These are phyloP conservation scores for Gallinago media DNA, from an alignment of 2,113 vertebrate species.

Conservation along the genomic window DNA sequence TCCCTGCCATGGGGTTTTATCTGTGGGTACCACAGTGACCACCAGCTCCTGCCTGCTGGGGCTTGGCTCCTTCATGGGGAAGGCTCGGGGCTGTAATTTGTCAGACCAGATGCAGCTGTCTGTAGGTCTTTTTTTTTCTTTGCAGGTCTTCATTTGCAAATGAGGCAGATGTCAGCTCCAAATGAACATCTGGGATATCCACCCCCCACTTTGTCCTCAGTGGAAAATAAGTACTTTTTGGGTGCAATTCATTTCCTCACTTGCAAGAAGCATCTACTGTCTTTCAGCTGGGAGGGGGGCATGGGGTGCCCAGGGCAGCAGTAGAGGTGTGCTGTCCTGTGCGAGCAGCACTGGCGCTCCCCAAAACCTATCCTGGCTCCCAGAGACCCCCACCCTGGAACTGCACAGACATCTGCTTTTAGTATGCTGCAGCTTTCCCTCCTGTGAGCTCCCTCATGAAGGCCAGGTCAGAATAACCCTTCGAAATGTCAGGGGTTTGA, in stretches of 20 bases:
- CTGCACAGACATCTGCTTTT: not conserved
- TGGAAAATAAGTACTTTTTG: not conserved
- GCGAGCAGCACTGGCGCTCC: not conserved
- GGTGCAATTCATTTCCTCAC: fast-evolving
- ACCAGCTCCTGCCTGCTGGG: not conserved
- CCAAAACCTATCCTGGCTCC: fast-evolving
- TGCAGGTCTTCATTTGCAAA: not conserved
- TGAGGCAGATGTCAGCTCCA: not conserved
- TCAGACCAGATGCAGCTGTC: not conserved
- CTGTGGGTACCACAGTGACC: fast-evolving
- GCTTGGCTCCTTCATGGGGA: not conserved
- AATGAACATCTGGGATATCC: not conserved
- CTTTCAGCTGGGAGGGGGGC: not conserved
- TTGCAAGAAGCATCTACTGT: not conserved
- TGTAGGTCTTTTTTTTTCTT: not conserved
- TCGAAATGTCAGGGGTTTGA: not conserved
- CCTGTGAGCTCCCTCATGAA: not conserved
- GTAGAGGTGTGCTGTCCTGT: fast-evolving
- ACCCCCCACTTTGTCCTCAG: not conserved
- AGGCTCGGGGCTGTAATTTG: not conserved
- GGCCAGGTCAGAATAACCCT: not conserved
- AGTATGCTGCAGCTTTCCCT: fast-evolving
- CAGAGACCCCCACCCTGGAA: not conserved
- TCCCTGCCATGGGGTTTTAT: not conserved
- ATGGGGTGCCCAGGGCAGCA: not conserved